Percentiles rank a stretch among this genome's conserved stretches.
phyloP scores from a whole-genome alignment of 2,113 vertebrate genomes.

The Sinocyclocheilus maitianheensis region DNA sequence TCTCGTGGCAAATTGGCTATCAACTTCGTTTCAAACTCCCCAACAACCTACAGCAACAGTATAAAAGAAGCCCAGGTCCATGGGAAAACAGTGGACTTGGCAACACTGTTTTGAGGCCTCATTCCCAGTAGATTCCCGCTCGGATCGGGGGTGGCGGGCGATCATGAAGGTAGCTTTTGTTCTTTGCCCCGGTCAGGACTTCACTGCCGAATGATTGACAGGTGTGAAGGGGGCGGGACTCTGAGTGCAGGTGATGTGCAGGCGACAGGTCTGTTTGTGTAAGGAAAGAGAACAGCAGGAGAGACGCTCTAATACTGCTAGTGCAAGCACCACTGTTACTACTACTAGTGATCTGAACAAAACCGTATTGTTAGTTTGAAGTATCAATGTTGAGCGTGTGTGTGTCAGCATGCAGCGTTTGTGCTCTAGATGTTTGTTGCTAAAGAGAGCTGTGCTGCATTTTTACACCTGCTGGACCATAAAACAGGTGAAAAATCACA shows the following conservation, averaged over 20 bases:
- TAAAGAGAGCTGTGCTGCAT: too few species aligned
- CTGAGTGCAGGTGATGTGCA: slow-evolving; percentile 34
- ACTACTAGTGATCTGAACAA: slow-evolving; percentile 61
- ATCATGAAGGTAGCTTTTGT: slow-evolving; percentile 76
- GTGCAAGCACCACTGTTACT: slow-evolving; percentile 20
- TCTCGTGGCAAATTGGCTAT: too few species aligned
- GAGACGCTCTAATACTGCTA: slow-evolving; percentile 15
- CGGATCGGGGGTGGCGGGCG: slow-evolving; percentile 56
- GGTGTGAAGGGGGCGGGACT: slow-evolving; percentile 57
- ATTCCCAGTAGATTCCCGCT: slow-evolving; percentile 68
- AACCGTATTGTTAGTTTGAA: not conserved
- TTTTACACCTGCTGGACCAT: too few species aligned
- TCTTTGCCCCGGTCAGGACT: slow-evolving; percentile 63
- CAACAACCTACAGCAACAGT: not conserved
- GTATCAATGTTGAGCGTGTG: not conserved
- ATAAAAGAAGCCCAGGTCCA: not conserved
- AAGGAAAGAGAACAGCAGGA: slow-evolving; percentile 51
- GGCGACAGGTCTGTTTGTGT: slow-evolving; percentile 57
- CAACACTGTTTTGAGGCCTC: slow-evolving; percentile 53
- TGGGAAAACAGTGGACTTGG: not conserved
- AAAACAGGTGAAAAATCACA: too few species aligned
- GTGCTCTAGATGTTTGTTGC: not conserved
- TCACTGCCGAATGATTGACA: slow-evolving; percentile 67
- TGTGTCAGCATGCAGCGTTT: not conserved
- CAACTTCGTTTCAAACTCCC: not conserved